Base-by-base conservation (phyloP, 2,888 invertebrate species). In the Acleris emargana region DNA sequence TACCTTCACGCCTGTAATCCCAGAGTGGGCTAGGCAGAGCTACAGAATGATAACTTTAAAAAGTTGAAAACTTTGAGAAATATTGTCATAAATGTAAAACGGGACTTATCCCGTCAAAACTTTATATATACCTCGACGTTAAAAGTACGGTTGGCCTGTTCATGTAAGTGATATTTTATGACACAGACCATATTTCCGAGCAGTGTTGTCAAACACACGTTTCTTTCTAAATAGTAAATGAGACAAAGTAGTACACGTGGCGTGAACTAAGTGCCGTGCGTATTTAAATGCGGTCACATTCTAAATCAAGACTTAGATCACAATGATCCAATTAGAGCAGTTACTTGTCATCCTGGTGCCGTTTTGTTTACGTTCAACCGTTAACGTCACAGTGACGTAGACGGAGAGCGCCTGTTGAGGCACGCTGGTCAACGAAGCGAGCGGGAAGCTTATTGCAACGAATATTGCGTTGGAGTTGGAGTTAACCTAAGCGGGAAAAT, bases 291-390 rank as follows among this genome's bases (percentile, higher is more conserved):
- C n/a, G 42, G 47, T 49, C 47, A 49, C 47, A 38, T 49, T 58
- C 63, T 45, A 52, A 63, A 52, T 53, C 47, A 45, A 52, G 7
- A 32, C 20, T 51, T 57, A 51, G 43, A 50, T 62, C 51, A 49
- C 32, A 47, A 52, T 58, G 47, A 58, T 64, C 53, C 53, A 64
- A 64, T 64, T 64, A 60, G 50, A 58, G 25, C 42, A 17, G 64
- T 32, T 50, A 55, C 55, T 51, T 50, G 64, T 64, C 60, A 60
- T 43, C 50, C 20, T 55, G 20, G 55, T 55, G 43, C 13, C 22
- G 51, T 54, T 25, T 51, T 60, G 54, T 50, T 60, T 60, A 60
- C 55, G 42, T n/a, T n/a, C 17, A 17, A 17, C 43, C 32, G 54
- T 50, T 45, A 17, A 45, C 62, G 62, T 52, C 57, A 58, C 45